Percentiles rank a stretch among this genome's conserved stretches.
These are phyloP conservation scores for Ceratina calcarata DNA, from an alignment of 1,140 invertebrate genomes.

Conservation along the genomic window DNA sequence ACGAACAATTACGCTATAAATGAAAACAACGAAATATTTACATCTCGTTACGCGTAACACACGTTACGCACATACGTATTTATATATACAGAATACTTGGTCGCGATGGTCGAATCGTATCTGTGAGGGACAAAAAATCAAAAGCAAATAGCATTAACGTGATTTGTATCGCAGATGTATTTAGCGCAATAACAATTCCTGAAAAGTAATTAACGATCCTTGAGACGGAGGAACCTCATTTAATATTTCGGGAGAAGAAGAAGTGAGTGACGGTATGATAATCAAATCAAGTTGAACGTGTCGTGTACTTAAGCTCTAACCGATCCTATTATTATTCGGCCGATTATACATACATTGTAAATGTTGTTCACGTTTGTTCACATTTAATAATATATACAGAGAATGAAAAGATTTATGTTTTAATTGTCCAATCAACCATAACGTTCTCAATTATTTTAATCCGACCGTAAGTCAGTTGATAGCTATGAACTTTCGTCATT, in stretches of 20 bases:
- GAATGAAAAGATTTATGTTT: slow-evolving; percentile 38
- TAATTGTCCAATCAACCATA: not conserved
- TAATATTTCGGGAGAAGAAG: slow-evolving; percentile 14
- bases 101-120: slow-evolving; percentile 6
- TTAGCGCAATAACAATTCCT: slow-evolving; percentile 20
- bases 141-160: slow-evolving; percentile 32
- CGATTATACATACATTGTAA: slow-evolving; percentile 71
- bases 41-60: not conserved
- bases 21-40: slow-evolving; percentile 1
- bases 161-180: slow-evolving; percentile 25
- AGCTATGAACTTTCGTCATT: no score
- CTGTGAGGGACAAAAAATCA: slow-evolving; percentile 28
- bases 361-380: slow-evolving; percentile 75
- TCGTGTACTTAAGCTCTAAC: slow-evolving; percentile 69
- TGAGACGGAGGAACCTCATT: not conserved
- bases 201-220: slow-evolving; percentile 9
- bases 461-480: no score
- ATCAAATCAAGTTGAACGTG: slow-evolving; percentile 36
- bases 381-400: slow-evolving; percentile 61
- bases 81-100: no score
- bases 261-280: slow-evolving; percentile 41
- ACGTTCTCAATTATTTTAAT: no score
- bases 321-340: slow-evolving; percentile 67
- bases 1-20: not conserved
- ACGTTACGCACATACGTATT: not conserved